Percentiles rank a stretch among this genome's conserved stretches.
Conservation (phyloP, 2,797 vertebrate genomes). For the Setipinna tenuifilis region DNA sequence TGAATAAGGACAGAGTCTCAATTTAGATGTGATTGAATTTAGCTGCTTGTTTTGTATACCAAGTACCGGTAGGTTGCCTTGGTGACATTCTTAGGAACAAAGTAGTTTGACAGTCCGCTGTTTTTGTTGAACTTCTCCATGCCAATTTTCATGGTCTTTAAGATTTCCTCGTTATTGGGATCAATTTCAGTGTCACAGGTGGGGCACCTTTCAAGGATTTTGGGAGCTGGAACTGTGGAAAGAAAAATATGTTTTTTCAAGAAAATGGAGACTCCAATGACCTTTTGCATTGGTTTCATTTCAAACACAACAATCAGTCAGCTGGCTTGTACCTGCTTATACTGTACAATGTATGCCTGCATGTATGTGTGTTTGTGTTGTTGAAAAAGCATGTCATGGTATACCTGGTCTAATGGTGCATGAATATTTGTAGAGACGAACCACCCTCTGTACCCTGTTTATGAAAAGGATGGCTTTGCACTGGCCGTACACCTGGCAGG, state of each 20-base stretch:
- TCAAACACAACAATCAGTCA: not conserved
- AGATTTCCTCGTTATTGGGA: constrained; percentile 21
- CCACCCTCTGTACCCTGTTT: constrained; percentile 64
- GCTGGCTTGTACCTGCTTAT: not conserved
- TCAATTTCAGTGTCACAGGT: constrained; percentile 54
- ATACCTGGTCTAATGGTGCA: constrained; percentile 74
- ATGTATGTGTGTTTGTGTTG: not conserved
- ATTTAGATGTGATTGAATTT: not conserved
- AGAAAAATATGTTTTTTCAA: constrained; percentile 2
- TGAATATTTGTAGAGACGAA: constrained; percentile 72
- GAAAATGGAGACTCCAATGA: no score
- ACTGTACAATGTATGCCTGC: not conserved
- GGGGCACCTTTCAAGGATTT: constrained; percentile 39
- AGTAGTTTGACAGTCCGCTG: constrained; percentile 61
- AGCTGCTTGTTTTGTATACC: constrained; percentile 52
- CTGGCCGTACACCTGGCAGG: constrained; percentile 74
- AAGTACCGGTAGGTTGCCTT: constrained; percentile 48
- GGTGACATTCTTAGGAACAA: constrained; percentile 61
- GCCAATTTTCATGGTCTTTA: constrained; percentile 52
- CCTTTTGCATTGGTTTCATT: not conserved
- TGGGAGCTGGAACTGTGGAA: constrained; percentile 59
- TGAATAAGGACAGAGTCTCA: not conserved
- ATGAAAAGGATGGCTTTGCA: constrained; percentile 74
- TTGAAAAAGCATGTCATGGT: not conserved
- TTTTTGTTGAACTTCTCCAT: constrained; percentile 74